These are phyloP conservation scores for Patella ulyssiponensis DNA, from an alignment of 2,888 invertebrate species.

Conservation along the genomic window DNA sequence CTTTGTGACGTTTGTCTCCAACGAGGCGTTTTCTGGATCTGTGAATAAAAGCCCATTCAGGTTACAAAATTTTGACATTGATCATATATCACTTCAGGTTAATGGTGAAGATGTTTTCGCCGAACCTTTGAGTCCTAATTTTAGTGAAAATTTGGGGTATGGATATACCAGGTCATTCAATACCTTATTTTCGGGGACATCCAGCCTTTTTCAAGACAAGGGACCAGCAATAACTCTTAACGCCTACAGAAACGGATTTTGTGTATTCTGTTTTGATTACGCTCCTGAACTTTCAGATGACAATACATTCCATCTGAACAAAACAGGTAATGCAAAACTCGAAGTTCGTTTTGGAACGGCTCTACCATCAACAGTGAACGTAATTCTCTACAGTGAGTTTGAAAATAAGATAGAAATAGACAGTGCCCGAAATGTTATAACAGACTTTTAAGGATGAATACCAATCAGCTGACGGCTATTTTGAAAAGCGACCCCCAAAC, in stretches of 20 bases:
- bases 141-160: background rate
- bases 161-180: background rate
- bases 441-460: slow-evolving; percentile 2
- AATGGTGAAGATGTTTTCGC: background rate
- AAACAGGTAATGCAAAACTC: background rate
- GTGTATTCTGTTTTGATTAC: background rate
- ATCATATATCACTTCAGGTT: background rate
- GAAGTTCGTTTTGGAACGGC: background rate
- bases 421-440: background rate
- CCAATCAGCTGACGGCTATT: background rate
- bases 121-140: background rate
- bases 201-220: background rate
- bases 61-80: background rate
- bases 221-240: background rate
- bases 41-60: background rate
- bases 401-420: background rate
- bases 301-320: background rate
- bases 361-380: background rate
- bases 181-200: background rate
- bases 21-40: background rate
- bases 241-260: background rate
- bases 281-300: background rate
- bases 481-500: background rate
- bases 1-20: background rate
- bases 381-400: background rate